Evolutionary conservation across 2,888 invertebrate species (phyloP).

Genomic region (Drosophila maculinotata): DNA sequence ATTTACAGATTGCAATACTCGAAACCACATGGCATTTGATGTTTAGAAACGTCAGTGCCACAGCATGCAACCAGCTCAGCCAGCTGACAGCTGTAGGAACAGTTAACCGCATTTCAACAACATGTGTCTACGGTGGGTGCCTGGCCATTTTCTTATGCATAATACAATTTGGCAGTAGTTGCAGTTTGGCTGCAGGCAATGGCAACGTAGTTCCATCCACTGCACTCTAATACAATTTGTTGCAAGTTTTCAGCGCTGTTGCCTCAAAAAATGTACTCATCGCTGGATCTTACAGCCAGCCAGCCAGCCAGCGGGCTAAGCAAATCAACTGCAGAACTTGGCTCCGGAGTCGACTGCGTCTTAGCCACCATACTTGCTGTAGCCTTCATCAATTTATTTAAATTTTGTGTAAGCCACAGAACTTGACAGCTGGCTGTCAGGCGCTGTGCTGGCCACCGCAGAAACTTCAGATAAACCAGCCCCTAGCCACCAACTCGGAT

Average conservation of each 20-base stretch:
- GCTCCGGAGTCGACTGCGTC: conserved; percentile 4
- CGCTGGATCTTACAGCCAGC: conserved; percentile 29
- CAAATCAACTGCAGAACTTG: conserved; percentile 52
- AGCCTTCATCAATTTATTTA: conserved; percentile 70
- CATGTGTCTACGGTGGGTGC: conserved; percentile 10
- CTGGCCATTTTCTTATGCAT: conserved; percentile 42
- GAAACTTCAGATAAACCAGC: conserved; percentile 43
- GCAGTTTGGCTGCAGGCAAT: conserved; percentile 33
- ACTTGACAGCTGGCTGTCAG: conserved; percentile 69
- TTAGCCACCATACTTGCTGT: neutral
- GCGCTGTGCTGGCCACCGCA: conserved; percentile 58
- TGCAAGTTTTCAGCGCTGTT: conserved; percentile 52
- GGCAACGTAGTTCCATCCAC: conserved; percentile 27
- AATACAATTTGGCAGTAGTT: conserved; percentile 52
- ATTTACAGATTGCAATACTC: neutral
- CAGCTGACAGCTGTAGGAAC: conserved; percentile 36
- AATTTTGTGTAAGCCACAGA: conserved; percentile 65
- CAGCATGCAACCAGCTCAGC: neutral
- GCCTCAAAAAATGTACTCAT: conserved; percentile 30
- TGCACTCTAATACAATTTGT: conserved; percentile 52
- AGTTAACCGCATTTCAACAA: conserved; percentile 30
- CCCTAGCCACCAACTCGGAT: neutral
- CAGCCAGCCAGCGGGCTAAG: conserved; percentile 49
- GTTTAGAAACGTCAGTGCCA: neutral
- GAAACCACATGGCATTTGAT: neutral